These are phyloP conservation scores for Geodia barretti DNA, from an alignment of 37 sponge, comb jelly and placozoan genomes.

Conservation along the genomic window DNA sequence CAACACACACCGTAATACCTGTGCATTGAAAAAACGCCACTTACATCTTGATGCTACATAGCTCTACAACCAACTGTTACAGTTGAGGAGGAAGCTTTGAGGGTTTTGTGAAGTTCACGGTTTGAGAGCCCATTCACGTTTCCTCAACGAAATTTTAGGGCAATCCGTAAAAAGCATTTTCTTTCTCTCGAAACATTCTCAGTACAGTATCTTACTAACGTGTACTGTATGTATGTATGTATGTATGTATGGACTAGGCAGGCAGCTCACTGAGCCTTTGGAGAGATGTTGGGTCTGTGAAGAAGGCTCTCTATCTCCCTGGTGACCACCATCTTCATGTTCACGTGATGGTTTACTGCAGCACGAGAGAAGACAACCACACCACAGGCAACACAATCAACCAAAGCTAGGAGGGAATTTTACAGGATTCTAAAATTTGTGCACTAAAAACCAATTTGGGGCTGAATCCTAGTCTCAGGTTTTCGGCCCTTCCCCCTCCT, in stretches of 20 bases:
- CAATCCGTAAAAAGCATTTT: too few species aligned
- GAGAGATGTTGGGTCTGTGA: slow-evolving; percentile 85
- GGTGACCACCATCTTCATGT: slow-evolving; percentile 92
- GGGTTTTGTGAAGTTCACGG: too few species aligned
- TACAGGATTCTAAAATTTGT: not conserved
- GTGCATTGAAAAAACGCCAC: too few species aligned
- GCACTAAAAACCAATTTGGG: not conserved
- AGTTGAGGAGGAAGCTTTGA: too few species aligned
- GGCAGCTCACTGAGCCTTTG: slow-evolving; percentile 86
- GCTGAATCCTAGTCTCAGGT: not conserved
- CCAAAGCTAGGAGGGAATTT: not conserved
- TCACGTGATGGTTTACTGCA: slow-evolving; percentile 88
- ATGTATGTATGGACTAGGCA: not conserved
- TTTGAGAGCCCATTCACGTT: too few species aligned
- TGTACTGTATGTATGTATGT: too few species aligned
- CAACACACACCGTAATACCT: slow-evolving; percentile 94
- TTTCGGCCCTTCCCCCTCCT: not conserved
- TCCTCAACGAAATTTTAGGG: too few species aligned
- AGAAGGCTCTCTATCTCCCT: slow-evolving; percentile 85
- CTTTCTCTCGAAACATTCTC: too few species aligned
- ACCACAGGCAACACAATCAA: not conserved
- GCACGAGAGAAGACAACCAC: not conserved
- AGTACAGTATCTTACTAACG: too few species aligned
- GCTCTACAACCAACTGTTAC: too few species aligned
- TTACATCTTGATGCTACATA: too few species aligned